Percentiles rank a stretch among this genome's conserved stretches.
Conservation (phyloP, 2,888 invertebrate genomes). For the Argynnis bischoffii region DNA sequence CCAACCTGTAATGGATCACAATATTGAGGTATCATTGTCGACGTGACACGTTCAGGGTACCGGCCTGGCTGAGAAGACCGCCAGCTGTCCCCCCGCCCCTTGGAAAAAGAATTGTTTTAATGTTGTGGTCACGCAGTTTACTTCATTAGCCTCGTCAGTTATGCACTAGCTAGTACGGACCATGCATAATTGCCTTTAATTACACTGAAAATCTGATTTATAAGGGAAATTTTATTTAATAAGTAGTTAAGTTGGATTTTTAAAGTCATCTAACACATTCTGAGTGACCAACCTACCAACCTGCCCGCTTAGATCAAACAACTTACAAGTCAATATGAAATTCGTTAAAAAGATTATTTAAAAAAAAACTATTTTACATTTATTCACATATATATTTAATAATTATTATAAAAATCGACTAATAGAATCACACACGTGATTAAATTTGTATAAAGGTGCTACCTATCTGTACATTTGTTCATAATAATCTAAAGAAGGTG, state of each 20-base stretch:
- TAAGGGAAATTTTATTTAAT: constrained; percentile 17
- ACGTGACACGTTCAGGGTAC: neutral
- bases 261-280: neutral
- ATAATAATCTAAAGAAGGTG: no score
- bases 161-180: constrained; percentile 52
- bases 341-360: no score
- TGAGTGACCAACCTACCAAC: neutral
- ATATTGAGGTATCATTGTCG: neutral
- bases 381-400: no score
- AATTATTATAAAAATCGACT: no score
- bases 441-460: no score
- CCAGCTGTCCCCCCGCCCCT: constrained; percentile 53
- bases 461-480: no score
- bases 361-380: no score
- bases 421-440: no score
- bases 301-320: neutral
- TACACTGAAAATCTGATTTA: constrained; percentile 40
- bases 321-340: neutral
- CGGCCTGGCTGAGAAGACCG: constrained; percentile 54
- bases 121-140: constrained; percentile 75
- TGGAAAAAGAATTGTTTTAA: constrained; percentile 60
- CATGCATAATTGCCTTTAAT: constrained; percentile 54
- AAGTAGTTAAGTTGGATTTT: neutral
- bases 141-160: constrained; percentile 67
- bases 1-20: neutral